phyloP scores from a whole-genome alignment of 2,797 vertebrate genomes.

The Catamblyrhynchus diadema region DNA sequence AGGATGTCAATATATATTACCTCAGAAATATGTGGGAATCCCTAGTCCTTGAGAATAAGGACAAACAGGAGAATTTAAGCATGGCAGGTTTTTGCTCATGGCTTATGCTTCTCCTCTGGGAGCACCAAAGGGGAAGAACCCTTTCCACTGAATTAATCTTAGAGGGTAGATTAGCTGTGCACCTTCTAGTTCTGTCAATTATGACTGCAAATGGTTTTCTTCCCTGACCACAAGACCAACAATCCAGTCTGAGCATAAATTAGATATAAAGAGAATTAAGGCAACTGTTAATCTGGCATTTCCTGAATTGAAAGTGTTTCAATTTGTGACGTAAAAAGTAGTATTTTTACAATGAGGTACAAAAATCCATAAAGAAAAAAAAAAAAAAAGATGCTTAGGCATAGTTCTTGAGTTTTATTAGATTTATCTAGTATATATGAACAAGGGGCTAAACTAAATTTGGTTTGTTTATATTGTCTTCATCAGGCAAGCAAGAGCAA shows the following conservation, averaged over 20 bases:
- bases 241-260: neutral
- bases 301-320: neutral
- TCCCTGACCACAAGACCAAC: neutral
- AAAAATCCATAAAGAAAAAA: neutral
- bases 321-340: neutral
- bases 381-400: neutral
- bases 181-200: neutral
- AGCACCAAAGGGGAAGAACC: neutral
- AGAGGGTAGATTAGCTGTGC: neutral
- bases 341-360: neutral
- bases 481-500: neutral
- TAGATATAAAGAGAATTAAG: neutral
- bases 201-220: neutral
- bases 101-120: neutral
- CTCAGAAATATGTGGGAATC: neutral
- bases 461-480: neutral
- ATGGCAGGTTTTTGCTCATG: neutral
- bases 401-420: neutral
- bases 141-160: rapidly evolving
- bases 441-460: neutral
- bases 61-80: neutral
- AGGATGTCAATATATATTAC: neutral
- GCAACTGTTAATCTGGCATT: neutral
- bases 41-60: neutral
- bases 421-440: neutral